These are phyloP conservation scores for Mystacornis crossleyi DNA, from an alignment of 2,113 vertebrate species.

Conservation along the genomic window DNA sequence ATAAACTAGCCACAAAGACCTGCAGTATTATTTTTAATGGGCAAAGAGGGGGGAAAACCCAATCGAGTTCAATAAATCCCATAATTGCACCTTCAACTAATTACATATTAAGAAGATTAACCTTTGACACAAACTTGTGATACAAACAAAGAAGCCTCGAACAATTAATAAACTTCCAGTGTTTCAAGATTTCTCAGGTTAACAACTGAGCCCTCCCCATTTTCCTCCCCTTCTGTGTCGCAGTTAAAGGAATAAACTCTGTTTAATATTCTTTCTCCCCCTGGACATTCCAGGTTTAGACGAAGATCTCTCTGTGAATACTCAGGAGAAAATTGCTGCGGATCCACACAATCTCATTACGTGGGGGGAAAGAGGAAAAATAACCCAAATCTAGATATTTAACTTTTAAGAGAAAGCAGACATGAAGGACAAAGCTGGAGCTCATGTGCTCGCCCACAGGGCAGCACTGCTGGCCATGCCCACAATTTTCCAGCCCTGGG, in stretches of 20 bases:
- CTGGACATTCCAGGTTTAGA: background rate
- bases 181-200: conserved; percentile 1
- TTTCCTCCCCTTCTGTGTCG: background rate
- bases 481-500: background rate
- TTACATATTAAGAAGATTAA: conserved; percentile 56
- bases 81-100: conserved; percentile 48
- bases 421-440: background rate
- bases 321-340: background rate
- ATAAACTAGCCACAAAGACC: background rate
- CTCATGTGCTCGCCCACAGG: background rate
- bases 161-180: conserved; percentile 39
- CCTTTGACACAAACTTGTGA: conserved; percentile 55
- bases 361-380: fast-evolving
- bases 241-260: background rate
- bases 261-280: background rate
- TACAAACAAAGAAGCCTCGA: conserved; percentile 21
- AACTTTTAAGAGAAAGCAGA: background rate
- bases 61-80: conserved; percentile 36
- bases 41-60: background rate
- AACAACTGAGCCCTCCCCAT: background rate
- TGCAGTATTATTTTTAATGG: background rate
- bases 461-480: background rate
- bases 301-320: background rate
- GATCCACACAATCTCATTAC: background rate
- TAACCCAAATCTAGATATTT: background rate